Conservation (phyloP, 2,797 vertebrate genomes). For the Spinus pinus region DNA sequence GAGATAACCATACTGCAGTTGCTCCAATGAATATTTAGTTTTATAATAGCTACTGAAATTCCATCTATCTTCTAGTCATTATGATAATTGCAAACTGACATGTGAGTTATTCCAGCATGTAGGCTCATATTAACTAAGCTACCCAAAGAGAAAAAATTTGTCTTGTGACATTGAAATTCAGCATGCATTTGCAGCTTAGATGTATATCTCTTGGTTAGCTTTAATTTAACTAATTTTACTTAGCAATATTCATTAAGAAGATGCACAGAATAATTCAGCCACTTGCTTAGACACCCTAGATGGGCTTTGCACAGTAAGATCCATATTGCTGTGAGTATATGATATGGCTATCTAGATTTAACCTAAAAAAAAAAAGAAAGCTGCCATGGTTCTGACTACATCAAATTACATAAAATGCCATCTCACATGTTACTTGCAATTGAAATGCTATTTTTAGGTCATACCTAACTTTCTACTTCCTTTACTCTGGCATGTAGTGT, state of each 20-base stretch:
- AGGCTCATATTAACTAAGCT: background rate
- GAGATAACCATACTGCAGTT: background rate
- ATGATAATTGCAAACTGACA: constrained; percentile 10
- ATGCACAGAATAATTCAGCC: background rate
- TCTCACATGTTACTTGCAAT: background rate
- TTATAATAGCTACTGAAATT: background rate
- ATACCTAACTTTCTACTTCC: background rate
- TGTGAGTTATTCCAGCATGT: background rate
- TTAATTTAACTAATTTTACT: background rate
- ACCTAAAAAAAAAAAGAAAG: background rate
- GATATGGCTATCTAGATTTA: background rate
- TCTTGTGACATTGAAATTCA: background rate
- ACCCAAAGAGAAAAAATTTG: background rate
- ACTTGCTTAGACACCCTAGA: background rate
- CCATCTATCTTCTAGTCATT: background rate
- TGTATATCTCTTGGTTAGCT: background rate
- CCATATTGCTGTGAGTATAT: background rate
- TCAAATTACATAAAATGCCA: background rate
- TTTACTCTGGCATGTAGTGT: background rate
- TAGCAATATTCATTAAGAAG: background rate
- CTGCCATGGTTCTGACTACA: background rate
- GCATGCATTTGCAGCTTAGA: background rate
- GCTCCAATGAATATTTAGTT: constrained; percentile 11
- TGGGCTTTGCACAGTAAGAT: background rate
- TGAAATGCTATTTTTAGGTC: background rate